Evolutionary conservation across 1,140 invertebrate species (phyloP).

Genomic region (Heterodera schachtii): DNA sequence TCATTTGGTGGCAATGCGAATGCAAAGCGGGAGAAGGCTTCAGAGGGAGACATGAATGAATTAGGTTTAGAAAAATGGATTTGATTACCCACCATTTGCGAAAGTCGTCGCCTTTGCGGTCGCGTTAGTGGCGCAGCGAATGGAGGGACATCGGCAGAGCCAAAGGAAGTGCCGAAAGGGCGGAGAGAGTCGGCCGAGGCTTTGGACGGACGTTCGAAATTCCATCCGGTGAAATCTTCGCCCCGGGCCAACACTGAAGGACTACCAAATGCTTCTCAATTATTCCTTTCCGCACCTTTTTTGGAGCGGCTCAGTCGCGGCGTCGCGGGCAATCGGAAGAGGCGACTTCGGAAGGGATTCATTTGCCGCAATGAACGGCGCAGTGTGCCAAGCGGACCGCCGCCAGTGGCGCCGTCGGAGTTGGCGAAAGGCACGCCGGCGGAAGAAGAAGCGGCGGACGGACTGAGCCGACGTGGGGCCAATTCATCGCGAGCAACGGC

Average conservation of each 20-base stretch:
- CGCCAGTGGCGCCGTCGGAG: background rate
- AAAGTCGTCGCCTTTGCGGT: conserved; percentile 10
- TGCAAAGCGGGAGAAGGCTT: too few species aligned
- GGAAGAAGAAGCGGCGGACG: background rate
- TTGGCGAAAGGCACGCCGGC: background rate
- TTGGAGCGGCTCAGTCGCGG: conserved; percentile 49
- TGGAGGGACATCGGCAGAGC: conserved; percentile 8
- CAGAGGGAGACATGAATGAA: too few species aligned
- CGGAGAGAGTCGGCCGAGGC: background rate
- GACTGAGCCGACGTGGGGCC: background rate
- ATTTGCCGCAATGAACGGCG: conserved; percentile 61
- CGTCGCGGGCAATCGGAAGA: conserved; percentile 58
- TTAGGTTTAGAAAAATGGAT: too few species aligned
- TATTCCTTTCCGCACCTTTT: conserved; percentile 45
- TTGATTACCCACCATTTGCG: background rate
- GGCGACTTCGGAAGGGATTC: conserved; percentile 56
- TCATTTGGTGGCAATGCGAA: background rate
- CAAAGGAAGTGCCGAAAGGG: conserved; percentile 1
- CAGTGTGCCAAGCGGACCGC: conserved; percentile 31
- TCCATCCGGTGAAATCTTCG: conserved; percentile 56
- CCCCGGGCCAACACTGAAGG: conserved; percentile 49
- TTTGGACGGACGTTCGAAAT: conserved; percentile 54
- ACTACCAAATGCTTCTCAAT: background rate
- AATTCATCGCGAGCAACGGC: conserved; percentile 3
- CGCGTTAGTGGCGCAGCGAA: conserved; percentile 1